A percentile compares a stretch with the other conserved stretches of the same genome.
phyloP scores from a whole-genome alignment of 92 coral and sea anemone species.

The Palythoa grandis region DNA sequence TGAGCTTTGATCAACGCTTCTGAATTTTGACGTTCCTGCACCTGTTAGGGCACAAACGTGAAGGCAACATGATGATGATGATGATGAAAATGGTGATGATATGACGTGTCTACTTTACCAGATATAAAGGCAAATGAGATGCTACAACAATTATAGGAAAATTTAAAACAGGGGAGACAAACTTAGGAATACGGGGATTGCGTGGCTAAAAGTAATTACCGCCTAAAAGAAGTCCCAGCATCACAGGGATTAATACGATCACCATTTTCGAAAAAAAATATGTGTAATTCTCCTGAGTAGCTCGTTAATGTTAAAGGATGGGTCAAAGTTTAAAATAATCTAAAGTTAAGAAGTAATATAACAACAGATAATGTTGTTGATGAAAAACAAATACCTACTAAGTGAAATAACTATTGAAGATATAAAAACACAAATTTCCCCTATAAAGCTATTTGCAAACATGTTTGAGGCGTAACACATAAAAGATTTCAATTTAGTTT shows the following conservation, averaged over 20 bases:
- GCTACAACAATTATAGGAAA: neutral
- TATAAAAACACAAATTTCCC: too few relatives aligned
- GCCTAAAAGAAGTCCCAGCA: too few relatives aligned
- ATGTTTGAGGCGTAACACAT: neutral
- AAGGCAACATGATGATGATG: neutral
- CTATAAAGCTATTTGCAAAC: neutral
- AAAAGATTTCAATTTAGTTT: neutral
- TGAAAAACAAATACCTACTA: too few relatives aligned
- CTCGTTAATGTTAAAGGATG: too few relatives aligned
- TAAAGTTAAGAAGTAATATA: too few relatives aligned
- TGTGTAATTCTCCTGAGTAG: too few relatives aligned
- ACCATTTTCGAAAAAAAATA: too few relatives aligned
- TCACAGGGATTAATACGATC: too few relatives aligned
- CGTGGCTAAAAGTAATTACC: too few relatives aligned
- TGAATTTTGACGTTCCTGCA: slow-evolving; percentile 56
- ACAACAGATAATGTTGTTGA: too few relatives aligned
- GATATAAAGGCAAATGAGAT: neutral
- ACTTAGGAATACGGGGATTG: neutral
- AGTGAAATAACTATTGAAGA: too few relatives aligned
- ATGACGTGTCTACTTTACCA: neutral
- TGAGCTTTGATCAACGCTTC: slow-evolving; percentile 72
- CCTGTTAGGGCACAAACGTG: neutral
- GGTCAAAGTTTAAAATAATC: too few relatives aligned
- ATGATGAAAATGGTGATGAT: neutral
- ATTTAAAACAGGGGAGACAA: neutral